Evolutionary conservation across 2,797 vertebrate genomes (phyloP).

Genomic region (Ctenopoma kingsleyae): DNA sequence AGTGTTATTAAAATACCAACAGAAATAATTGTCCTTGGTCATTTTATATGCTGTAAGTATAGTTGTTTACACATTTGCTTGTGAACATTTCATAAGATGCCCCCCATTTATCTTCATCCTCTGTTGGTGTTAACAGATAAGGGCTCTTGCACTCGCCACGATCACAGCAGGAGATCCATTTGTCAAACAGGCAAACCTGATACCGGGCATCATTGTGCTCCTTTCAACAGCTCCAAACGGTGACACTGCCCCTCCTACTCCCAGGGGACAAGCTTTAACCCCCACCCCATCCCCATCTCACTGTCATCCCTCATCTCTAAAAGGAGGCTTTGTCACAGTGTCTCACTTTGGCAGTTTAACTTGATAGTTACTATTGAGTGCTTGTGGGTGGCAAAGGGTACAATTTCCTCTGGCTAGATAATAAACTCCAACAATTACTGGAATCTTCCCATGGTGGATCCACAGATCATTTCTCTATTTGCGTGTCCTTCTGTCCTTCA

Average conservation of each 20-base stretch:
- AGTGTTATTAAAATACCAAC: not conserved
- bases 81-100: constrained; percentile 22
- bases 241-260: constrained; percentile 85
- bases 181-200: constrained; percentile 86
- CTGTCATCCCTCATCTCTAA: constrained; percentile 83
- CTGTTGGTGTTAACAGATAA: constrained; percentile 60
- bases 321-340: constrained; percentile 82
- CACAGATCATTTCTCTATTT: constrained; percentile 66
- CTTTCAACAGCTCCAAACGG: constrained; percentile 86
- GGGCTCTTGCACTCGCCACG: constrained; percentile 68
- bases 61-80: not conserved
- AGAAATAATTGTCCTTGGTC: not conserved
- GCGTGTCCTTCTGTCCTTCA: constrained; percentile 58
- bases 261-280: constrained; percentile 77
- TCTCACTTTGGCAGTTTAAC: constrained; percentile 87
- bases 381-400: constrained; percentile 87
- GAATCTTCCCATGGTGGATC: constrained; percentile 76
- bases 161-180: constrained; percentile 84
- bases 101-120: constrained; percentile 46
- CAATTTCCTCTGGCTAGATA: constrained; percentile 83
- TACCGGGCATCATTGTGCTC: constrained; percentile 84
- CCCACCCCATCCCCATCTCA: constrained; percentile 76
- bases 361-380: constrained; percentile 85
- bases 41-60: not conserved
- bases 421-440: constrained; percentile 78